Conservation (phyloP, 2,113 vertebrate species). For the Orycteropus afer region DNA sequence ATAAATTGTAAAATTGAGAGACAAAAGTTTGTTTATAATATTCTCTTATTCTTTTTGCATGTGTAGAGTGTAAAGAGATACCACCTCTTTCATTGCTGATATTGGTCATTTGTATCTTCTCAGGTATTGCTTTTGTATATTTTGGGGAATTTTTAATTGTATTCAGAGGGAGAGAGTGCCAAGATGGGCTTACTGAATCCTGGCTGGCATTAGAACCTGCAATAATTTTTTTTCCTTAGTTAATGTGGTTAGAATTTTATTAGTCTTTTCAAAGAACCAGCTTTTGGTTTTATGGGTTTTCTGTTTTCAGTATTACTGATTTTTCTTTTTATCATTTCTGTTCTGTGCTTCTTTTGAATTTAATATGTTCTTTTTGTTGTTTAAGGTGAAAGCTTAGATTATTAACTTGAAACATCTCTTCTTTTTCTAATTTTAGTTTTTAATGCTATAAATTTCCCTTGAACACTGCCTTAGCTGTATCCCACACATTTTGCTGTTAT, state of each 20-base stretch:
- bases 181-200: fast-evolving
- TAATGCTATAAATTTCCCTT: too few relatives aligned
- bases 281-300: too few relatives aligned
- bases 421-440: too few relatives aligned
- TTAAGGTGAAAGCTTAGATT: too few relatives aligned
- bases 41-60: background rate
- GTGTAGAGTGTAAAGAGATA: background rate
- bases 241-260: background rate
- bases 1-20: background rate
- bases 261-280: background rate
- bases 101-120: background rate
- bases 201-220: fast-evolving
- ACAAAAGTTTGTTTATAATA: background rate
- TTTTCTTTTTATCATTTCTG: background rate
- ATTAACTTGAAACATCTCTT: too few relatives aligned
- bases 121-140: background rate
- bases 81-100: background rate
- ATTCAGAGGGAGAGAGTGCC: background rate
- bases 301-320: background rate
- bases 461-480: too few relatives aligned
- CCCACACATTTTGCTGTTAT: too few relatives aligned
- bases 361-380: background rate
- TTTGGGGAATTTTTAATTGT: background rate
- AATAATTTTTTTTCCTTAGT: fast-evolving
- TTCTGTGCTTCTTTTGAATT: background rate